These are phyloP conservation scores for Rapana venosa DNA, from an alignment of 2,888 invertebrate genomes.

Conservation along the genomic window DNA sequence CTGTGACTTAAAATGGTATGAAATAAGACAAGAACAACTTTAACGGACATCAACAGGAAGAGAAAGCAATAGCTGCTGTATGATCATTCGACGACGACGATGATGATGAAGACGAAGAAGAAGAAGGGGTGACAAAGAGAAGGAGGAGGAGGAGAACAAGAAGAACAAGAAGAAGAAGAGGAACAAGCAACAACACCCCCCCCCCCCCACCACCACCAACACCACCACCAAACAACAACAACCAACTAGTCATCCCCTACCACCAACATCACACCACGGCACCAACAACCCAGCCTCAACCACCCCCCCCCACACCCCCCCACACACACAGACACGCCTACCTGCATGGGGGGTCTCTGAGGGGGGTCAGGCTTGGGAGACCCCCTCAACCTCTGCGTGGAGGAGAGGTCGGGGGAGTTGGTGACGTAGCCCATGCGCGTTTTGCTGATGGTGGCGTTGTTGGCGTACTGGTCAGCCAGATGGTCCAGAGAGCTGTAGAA, in stretches of 20 bases:
- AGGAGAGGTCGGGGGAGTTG: constrained; percentile 41
- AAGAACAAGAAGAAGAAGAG: background rate
- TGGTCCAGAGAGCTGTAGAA: constrained; percentile 55
- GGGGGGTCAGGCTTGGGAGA: constrained; percentile 45
- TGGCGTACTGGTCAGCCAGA: constrained; percentile 51
- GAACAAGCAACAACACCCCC: background rate
- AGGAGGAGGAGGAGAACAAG: background rate
- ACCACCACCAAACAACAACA: no score
- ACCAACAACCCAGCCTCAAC: no score
- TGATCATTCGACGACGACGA: no score
- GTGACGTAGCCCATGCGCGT: constrained; percentile 3
- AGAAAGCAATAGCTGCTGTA: no score
- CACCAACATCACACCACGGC: no score
- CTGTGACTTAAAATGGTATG: no score
- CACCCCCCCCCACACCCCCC: no score
- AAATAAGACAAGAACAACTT: no score
- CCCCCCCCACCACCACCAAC: no score
- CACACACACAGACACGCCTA: background rate
- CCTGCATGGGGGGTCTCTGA: constrained; percentile 52
- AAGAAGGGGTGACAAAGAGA: background rate
- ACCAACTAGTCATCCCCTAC: no score
- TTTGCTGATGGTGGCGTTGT: constrained; percentile 29
- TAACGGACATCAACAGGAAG: no score
- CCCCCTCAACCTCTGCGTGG: constrained; percentile 54
- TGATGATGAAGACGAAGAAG: background rate